Conservation (phyloP, 2,113 vertebrate species). For the Terrapene triunguis region DNA sequence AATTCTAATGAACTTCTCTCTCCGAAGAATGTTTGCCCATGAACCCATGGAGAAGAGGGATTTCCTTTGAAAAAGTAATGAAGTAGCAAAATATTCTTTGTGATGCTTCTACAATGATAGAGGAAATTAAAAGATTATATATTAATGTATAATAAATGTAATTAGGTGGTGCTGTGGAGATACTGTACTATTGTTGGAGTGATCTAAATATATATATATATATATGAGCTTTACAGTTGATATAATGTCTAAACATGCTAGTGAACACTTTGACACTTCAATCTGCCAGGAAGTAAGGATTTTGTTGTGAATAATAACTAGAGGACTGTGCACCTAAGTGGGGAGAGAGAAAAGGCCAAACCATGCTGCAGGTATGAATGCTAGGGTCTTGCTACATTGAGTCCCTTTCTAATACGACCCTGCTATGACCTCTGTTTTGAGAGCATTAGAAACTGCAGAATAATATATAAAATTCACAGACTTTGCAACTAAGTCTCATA, state of each 20-base stretch:
- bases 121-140: neutral
- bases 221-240: neutral
- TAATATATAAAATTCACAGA: neutral
- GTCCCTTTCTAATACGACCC: neutral
- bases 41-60: neutral
- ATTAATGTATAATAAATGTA: neutral
- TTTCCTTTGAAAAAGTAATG: conserved; percentile 32
- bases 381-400: neutral
- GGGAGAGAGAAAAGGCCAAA: neutral
- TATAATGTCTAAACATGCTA: neutral
- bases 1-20: conserved; percentile 25
- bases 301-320: neutral
- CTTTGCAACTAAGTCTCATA: neutral
- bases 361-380: neutral
- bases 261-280: neutral
- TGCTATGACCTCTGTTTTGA: neutral
- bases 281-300: neutral
- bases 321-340: neutral
- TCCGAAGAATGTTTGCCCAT: conserved; percentile 7
- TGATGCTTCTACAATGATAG: neutral
- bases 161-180: neutral
- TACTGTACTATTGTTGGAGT: neutral
- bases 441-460: conserved; percentile 8
- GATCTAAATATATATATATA: neutral
- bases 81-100: neutral